Evolutionary conservation across 2,113 vertebrate species (phyloP).

Genomic region (Nannospalax galili): DNA sequence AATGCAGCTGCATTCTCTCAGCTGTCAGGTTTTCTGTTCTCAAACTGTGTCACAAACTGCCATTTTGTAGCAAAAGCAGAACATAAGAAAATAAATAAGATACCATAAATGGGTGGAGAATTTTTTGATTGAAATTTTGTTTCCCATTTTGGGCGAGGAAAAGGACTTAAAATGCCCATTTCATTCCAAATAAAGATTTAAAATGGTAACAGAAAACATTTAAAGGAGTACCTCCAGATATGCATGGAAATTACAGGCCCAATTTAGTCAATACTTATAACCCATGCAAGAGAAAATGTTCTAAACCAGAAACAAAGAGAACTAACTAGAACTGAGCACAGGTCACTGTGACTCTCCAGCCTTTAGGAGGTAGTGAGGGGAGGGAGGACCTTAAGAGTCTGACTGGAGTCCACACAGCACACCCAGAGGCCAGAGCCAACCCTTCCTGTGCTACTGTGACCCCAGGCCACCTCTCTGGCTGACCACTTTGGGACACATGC

Average conservation of each 20-base stretch:
- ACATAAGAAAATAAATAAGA: conserved; percentile 49
- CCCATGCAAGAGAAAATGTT: background rate
- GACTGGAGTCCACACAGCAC: background rate
- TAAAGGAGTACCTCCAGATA: background rate
- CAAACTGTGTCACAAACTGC: conserved; percentile 33
- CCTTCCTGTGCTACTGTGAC: too few relatives aligned
- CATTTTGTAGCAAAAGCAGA: conserved; percentile 56
- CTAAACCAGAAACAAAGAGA: background rate
- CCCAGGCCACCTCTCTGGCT: background rate
- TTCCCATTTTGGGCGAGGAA: background rate
- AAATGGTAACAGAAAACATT: background rate
- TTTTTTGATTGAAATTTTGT: conserved; percentile 71
- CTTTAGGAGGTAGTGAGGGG: background rate
- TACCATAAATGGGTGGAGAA: conserved; percentile 60
- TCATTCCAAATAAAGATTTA: conserved; percentile 18
- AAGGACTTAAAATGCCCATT: background rate
- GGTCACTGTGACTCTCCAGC: fast-evolving
- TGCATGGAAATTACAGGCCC: background rate
- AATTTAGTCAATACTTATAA: background rate
- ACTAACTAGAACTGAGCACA: background rate
- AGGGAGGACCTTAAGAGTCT: background rate
- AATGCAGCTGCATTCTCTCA: conserved; percentile 49
- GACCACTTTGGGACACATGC: fast-evolving
- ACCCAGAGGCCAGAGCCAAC: background rate
- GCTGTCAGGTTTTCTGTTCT: conserved; percentile 66